phyloP scores from a whole-genome alignment of 2,888 invertebrate species.

The Callyntrura guangdongensis region DNA sequence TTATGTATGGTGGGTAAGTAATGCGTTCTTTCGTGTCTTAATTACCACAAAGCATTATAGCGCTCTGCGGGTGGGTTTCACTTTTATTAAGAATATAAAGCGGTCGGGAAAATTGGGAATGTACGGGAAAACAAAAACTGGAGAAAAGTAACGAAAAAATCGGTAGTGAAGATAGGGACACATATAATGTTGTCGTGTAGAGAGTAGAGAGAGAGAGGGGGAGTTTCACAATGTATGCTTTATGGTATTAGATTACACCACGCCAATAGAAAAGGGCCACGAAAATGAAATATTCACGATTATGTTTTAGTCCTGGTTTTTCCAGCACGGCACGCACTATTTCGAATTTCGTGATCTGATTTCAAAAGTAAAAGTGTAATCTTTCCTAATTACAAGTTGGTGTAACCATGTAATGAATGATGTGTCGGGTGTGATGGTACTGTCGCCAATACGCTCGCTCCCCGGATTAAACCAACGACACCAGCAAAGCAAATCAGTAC shows the following conservation, averaged over 20 bases:
- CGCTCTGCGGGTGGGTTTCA: constrained; percentile 51
- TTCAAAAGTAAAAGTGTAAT: constrained; percentile 40
- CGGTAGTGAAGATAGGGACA: not conserved
- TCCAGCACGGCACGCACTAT: not conserved
- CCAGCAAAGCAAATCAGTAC: not conserved
- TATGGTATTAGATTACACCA: not conserved
- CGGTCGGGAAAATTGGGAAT: not conserved
- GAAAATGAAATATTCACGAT: not conserved
- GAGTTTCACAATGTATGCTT: not conserved
- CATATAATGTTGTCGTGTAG: too few relatives aligned
- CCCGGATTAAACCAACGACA: not conserved
- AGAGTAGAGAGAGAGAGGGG: too few relatives aligned
- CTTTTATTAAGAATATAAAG: constrained; percentile 54
- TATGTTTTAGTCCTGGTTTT: not conserved
- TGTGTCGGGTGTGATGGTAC: not conserved
- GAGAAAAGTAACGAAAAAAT: not conserved
- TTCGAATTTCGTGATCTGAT: constrained; percentile 54
- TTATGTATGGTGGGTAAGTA: constrained; percentile 29
- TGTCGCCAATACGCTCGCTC: not conserved
- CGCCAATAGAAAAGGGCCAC: not conserved
- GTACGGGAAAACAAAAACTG: not conserved
- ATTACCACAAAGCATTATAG: constrained; percentile 64
- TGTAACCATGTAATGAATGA: constrained; percentile 4
- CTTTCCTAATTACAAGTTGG: constrained; percentile 56
- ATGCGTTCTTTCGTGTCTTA: constrained; percentile 60